Percentiles rank a stretch among this genome's conserved stretches.
These are phyloP conservation scores for Rhinopomastus cyanomelas DNA, from an alignment of 2,113 vertebrate species.

Conservation along the genomic window DNA sequence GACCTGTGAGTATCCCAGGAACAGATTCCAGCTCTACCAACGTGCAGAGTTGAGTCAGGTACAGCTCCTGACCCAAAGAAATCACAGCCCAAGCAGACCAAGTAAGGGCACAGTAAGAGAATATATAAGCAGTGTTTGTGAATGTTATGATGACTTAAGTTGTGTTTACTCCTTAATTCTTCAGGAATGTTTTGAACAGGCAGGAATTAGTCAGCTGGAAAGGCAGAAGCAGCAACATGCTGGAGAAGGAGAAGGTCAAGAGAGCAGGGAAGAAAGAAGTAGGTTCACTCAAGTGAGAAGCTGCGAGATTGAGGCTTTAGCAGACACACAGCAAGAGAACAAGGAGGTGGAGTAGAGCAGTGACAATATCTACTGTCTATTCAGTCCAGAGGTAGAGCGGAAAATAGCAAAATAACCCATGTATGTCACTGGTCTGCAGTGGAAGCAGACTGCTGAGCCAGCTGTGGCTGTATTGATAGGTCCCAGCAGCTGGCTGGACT, in stretches of 20 bases:
- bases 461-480: fast-evolving
- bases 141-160: neutral
- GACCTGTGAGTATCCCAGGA: neutral
- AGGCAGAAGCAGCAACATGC: neutral
- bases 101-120: neutral
- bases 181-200: neutral
- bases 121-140: neutral
- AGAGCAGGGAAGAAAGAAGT: neutral
- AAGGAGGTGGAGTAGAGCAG: neutral
- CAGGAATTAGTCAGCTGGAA: neutral
- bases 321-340: neutral
- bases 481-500: neutral
- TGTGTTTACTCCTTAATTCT: neutral
- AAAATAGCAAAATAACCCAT: neutral
- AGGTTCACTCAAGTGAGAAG: neutral
- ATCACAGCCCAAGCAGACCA: neutral
- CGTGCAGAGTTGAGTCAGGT: neutral
- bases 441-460: neutral
- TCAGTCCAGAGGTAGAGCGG: neutral
- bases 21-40: neutral
- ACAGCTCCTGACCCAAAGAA: neutral
- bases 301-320: neutral
- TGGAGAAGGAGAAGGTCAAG: neutral
- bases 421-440: neutral
- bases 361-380: neutral